Evolutionary conservation across 2,888 invertebrate genomes (phyloP), one percentile per base, ranked within the genome.

Genomic region (Aplocera efformata): DNA sequence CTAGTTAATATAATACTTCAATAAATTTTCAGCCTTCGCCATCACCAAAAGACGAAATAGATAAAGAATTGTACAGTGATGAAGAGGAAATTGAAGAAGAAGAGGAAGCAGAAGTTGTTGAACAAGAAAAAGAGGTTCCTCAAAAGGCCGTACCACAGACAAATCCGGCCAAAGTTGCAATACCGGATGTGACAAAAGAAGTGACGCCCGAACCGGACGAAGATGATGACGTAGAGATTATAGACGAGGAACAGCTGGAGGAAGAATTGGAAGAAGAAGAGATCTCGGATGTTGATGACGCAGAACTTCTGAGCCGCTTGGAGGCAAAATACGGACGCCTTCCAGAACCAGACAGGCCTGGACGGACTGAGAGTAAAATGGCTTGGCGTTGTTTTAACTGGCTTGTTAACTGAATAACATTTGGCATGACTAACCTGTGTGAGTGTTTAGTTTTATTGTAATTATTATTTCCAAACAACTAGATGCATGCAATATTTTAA

Each of bases 281-380:
- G 38, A 85, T 90, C 53, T 91, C 91, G 0, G 92, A 93, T 55
- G 91, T 92, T 1, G 93, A 93, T 63, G 94, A 94, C 64, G 89
- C 89, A 4, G 93, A 94, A 49, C 78, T 94, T 30, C 83, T 94
- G 58, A 92, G 84, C 60, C 90, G 93, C 50, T 77, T 94, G 40
- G 94, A 94, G 67, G 92, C 91, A 13, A 93, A 93, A 86, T 94
- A 94, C 69, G 94, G 94, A 33, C 91, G 92, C 51, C 72, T 94
- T 36, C 91, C 91, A 7, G 90, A 90, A 49, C 72, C 89, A 1
- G 78, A 86, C 55, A 53, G 89, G 64, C 63, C 89, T 66, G 67
- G 85, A 84, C 61, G 69, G 67, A 77, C 17, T 27, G 22, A 55
- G 77, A 90, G 71, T 91, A 91, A 86, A 73, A 33, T 37, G 44